Evolutionary conservation across 2,797 vertebrate species (phyloP), one percentile per base, ranked within the genome.

Genomic region (Hybognathus amarus): DNA sequence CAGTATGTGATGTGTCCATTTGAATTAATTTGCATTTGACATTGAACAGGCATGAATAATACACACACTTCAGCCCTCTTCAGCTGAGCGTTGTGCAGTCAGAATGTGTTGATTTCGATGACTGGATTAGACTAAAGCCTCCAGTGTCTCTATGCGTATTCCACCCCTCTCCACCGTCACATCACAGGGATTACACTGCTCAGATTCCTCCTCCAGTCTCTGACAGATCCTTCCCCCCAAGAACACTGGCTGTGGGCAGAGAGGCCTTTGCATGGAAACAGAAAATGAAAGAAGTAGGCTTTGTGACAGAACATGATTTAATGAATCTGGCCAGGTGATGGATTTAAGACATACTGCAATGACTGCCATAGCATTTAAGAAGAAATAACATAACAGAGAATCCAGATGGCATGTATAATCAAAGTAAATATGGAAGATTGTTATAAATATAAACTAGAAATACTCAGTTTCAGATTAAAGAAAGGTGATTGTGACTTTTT

Each of bases 151-250:
- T 45, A 12, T 45, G 12, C 12, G 38, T 76, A 80, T 85, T 69
- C 80, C 77, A 54, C 50, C 59, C 59, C 45, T 59, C 77, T 63
- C 61, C 36, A 27, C 74, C 76, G 85, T 87, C 85, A 88, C 83
- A 83, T 70, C 83, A 78, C 74, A 81, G 56, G 70, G 83, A 83
- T 86, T 86, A 77, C 63, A 80, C 78, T 52, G 73, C 77, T 74
- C 79, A 85, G 71, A 82, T 78, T 85, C 73, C 73, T 82, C 80
- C 47, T 75, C 36, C 71, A 77, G 71, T 80, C 70, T 67, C 47
- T 82, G 87, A 83, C 83, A 85, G 80, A 66, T 82, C 24, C 63
- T 22, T 76, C 80, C 75, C 50, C 77, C 61, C 11, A 33, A 76
- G 50, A 74, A 22, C 81, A 80, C 63, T 42, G 33, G 27, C 63